Percentiles rank a stretch among this genome's conserved stretches.
These are phyloP conservation scores for Galleria mellonella DNA, from an alignment of 1,140 invertebrate species.

Conservation along the genomic window DNA sequence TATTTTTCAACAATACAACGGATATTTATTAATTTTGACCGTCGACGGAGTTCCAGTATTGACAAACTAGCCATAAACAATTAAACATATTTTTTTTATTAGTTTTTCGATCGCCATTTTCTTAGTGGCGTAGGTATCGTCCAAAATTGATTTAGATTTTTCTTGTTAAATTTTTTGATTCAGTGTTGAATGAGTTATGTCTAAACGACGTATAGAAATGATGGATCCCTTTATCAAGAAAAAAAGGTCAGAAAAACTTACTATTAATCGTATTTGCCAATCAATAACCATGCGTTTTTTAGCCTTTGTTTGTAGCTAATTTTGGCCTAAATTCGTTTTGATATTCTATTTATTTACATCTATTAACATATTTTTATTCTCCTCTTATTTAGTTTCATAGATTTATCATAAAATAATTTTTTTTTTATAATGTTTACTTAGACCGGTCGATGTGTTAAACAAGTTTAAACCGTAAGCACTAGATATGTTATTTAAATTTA, in stretches of 20 bases:
- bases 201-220: constrained; percentile 88
- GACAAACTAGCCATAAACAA: constrained; percentile 6
- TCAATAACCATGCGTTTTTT: constrained; percentile 19
- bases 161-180: constrained; percentile 21
- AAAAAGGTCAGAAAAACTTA: constrained; percentile 78
- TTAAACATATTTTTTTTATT: constrained; percentile 1
- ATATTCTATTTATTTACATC: constrained; percentile 1
- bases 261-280: constrained; percentile 9
- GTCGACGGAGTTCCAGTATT: no score
- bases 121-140: constrained; percentile 27
- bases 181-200: constrained; percentile 73
- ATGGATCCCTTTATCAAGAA: constrained; percentile 87
- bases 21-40: no score
- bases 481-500: no score
- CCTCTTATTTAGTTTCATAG: neutral
- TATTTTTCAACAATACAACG: no score
- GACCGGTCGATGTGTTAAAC: no score
- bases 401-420: neutral
- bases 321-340: neutral
- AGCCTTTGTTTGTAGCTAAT: constrained; percentile 8
- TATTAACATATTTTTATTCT: neutral
- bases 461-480: no score
- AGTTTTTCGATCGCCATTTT: constrained; percentile 47
- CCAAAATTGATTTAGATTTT: constrained; percentile 28
- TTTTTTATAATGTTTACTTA: no score